These are phyloP conservation scores for Cirrhinus mrigala DNA, from an alignment of 2,797 vertebrate genomes.

Conservation along the genomic window DNA sequence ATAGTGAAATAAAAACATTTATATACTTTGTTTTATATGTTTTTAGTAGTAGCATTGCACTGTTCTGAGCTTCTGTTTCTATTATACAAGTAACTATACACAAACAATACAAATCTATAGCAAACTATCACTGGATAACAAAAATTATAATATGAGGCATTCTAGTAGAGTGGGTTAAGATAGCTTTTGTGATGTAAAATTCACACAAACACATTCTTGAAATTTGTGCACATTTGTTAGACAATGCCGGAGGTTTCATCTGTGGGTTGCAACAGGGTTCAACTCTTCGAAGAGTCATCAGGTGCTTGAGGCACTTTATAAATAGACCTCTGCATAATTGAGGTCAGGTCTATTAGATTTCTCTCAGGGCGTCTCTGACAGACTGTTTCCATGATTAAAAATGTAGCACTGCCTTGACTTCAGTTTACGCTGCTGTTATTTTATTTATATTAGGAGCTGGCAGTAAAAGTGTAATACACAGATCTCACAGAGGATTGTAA, in stretches of 20 bases:
- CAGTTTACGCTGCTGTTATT: constrained; percentile 44
- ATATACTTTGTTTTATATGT: too few relatives aligned
- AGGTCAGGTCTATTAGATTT: constrained; percentile 54
- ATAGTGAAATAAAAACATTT: background rate
- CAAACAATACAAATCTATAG: background rate
- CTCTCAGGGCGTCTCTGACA: constrained; percentile 39
- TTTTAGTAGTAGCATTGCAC: background rate
- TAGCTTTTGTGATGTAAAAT: background rate
- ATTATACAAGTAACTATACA: background rate
- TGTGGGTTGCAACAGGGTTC: background rate
- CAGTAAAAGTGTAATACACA: constrained; percentile 31
- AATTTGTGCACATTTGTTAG: background rate
- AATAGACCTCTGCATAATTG: constrained; percentile 61
- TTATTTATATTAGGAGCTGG: constrained; percentile 22
- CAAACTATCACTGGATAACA: background rate
- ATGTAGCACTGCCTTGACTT: constrained; percentile 62
- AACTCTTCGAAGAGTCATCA: constrained; percentile 6
- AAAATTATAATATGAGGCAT: background rate
- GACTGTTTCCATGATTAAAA: constrained; percentile 69
- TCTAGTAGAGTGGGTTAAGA: background rate
- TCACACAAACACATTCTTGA: background rate
- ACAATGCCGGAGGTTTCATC: background rate
- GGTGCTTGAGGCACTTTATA: constrained; percentile 39
- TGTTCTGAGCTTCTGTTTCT: background rate
- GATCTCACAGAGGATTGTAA: constrained; percentile 30